Percentiles rank a stretch among this genome's conserved stretches.
Conservation (phyloP, 2,888 invertebrate genomes). For the Lasius fuliginosus region DNA sequence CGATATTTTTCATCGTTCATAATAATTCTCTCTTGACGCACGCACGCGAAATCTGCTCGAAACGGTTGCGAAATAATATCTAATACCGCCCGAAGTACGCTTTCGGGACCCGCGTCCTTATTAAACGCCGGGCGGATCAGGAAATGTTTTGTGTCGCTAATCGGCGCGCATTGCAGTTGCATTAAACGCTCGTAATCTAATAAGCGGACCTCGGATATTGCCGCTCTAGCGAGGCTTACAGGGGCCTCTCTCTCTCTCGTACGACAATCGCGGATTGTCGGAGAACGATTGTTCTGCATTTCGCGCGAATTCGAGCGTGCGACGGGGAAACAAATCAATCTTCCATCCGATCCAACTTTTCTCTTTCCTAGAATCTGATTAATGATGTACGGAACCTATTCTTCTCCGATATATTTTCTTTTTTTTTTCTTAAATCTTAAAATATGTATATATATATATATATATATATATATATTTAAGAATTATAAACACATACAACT, state of each 20-base stretch:
- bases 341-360: not conserved
- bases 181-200: conserved; percentile 48
- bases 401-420: not conserved
- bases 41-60: not conserved
- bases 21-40: not conserved
- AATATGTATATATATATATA: not conserved
- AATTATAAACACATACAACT: not conserved
- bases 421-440: not conserved
- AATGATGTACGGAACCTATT: not conserved
- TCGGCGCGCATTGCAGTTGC: conserved; percentile 37
- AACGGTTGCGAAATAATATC: not conserved
- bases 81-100: not conserved
- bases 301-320: not conserved
- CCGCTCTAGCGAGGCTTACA: conserved; percentile 3
- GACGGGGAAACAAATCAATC: not conserved
- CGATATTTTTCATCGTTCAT: not conserved
- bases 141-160: conserved; percentile 43
- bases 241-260: not conserved
- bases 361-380: not conserved
- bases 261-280: conserved; percentile 26
- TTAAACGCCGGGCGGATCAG: conserved; percentile 12
- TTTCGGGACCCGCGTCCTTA: not conserved
- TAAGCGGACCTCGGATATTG: conserved; percentile 49
- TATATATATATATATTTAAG: not conserved
- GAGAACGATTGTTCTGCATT: conserved; percentile 15